Percentiles rank a stretch among this genome's conserved stretches.
These are phyloP conservation scores for Campylomormyrus numenius DNA, from an alignment of 2,113 vertebrate species.

Conservation along the genomic window DNA sequence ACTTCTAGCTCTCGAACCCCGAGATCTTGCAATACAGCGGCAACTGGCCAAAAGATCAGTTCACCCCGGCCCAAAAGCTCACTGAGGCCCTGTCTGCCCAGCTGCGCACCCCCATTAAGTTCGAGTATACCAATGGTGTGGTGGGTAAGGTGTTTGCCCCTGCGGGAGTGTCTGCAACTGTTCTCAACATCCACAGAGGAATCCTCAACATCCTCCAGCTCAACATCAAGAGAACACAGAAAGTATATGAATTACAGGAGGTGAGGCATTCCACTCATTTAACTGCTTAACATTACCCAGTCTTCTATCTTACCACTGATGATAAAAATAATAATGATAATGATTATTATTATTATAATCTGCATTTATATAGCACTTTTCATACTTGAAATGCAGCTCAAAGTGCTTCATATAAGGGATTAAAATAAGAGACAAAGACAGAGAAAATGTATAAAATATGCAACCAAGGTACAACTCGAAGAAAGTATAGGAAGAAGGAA, in stretches of 20 bases:
- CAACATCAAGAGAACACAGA: slow-evolving; percentile 67
- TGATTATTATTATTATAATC: no score
- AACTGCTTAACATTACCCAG: not conserved
- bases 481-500: not conserved
- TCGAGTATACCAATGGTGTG: slow-evolving; percentile 62
- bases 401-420: not conserved
- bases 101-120: slow-evolving; percentile 56
- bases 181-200: slow-evolving; percentile 67
- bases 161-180: slow-evolving; percentile 42
- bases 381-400: not conserved
- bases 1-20: slow-evolving; percentile 54
- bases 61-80: slow-evolving; percentile 56
- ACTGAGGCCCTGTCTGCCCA: slow-evolving; percentile 51
- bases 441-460: not conserved
- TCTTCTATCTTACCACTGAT: no score
- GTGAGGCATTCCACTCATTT: slow-evolving; percentile 37
- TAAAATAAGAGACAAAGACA: not conserved
- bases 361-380: not conserved
- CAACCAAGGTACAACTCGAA: not conserved
- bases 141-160: slow-evolving; percentile 61
- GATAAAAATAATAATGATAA: no score
- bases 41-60: slow-evolving; percentile 54
- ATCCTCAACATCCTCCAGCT: slow-evolving; percentile 57
- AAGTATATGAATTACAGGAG: slow-evolving; percentile 73
- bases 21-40: slow-evolving; percentile 62